Base-by-base conservation (phyloP, 2,113 vertebrate species). In the Meles meles region DNA sequence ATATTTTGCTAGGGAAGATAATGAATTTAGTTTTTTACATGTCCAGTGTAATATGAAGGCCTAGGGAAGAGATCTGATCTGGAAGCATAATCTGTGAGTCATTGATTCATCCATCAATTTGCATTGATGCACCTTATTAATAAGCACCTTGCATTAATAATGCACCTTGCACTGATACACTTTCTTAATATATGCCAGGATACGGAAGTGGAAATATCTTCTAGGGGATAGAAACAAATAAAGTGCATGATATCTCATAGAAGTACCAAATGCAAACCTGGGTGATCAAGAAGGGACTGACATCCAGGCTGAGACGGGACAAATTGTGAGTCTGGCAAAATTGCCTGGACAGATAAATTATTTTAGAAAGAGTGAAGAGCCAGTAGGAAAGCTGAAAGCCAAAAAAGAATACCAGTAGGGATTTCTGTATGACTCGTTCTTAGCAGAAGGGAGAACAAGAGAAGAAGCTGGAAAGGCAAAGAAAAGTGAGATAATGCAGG, bases 1-100 rank as follows among this genome's bases (percentile, higher is more conserved):
- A 7, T n/a, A 89, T 90, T 90, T 96, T 93, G 6, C 25, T 93
- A 25, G 49, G 13, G 20, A 67, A 85, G 59, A 52, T 20, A 86
- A 85, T 39, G 21, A 69, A 83, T 95, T 96, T 81, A 63, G 31
- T 29, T 92, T 81, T 92, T 95, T 67, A 88, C 25, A 57, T 34
- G 17, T 81, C 44, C 65, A 71, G 21, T 96, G 94, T 83, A 52
- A 63, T 74, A 25, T 4, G 42, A 96, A 96, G 18, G 27, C 25
- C 61, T 81, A 72, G 7, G n/a, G 31, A 69, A 69, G 25, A 69
- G 44, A 18, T 69, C 49, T 89, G 80, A 90, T 65, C 15, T 61
- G 25, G 25, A 92, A 90, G 25, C 27, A 8, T 37, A 7, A 52
- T 89, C 44, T 93, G 39, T 83, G n/a, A 96, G 23, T 47, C 49